Evolutionary conservation across 2,888 invertebrate species (phyloP).

Genomic region (Shargacucullia verbasci): DNA sequence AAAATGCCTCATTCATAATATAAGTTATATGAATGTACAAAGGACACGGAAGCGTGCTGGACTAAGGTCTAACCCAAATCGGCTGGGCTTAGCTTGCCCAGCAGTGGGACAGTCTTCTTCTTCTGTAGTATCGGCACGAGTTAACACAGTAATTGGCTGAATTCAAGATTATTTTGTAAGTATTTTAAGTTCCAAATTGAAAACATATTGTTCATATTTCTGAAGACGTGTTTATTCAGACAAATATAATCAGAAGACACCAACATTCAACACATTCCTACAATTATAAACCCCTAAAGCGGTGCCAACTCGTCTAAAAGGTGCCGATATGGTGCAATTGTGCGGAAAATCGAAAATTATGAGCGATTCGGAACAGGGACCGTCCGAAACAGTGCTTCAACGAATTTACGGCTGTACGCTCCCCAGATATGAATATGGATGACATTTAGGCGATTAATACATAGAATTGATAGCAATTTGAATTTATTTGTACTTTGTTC

Average conservation of each 20-base stretch:
- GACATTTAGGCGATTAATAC: constrained; percentile 53
- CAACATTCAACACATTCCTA: constrained; percentile 18
- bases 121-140: no score
- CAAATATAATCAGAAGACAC: constrained; percentile 3
- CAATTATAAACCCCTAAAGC: constrained; percentile 48
- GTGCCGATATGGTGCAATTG: constrained; percentile 79
- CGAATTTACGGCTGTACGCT: constrained; percentile 69
- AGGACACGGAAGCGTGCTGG: no score
- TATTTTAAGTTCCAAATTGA: no score
- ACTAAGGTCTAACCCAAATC: no score
- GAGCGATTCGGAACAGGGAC: constrained; percentile 70
- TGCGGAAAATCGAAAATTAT: constrained; percentile 87
- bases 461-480: constrained; percentile 43
- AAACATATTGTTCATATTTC: no score
- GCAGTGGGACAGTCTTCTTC: no score
- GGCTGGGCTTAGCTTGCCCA: no score
- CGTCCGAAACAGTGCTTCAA: constrained; percentile 71
- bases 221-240: neutral
- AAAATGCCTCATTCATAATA: no score
- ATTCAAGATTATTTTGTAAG: no score
- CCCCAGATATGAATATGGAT: constrained; percentile 72
- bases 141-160: no score
- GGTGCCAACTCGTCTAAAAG: constrained; percentile 61
- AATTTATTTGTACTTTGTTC: constrained; percentile 28
- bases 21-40: no score